Evolutionary conservation across 2,888 invertebrate genomes (phyloP).

Genomic region (Lithophane ornitopus): DNA sequence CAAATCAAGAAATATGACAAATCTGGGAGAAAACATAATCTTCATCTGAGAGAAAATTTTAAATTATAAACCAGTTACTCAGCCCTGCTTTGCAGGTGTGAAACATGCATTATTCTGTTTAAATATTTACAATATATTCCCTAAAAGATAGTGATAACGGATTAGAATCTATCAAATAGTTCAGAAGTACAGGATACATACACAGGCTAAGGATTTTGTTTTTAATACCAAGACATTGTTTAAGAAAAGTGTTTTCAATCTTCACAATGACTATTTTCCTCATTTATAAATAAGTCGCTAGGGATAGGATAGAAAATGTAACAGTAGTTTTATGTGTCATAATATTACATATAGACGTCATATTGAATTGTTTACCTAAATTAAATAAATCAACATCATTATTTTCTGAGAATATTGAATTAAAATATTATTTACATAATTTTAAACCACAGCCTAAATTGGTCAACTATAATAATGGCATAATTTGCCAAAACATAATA

Average conservation of each 20-base stretch:
- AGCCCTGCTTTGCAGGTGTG: neutral
- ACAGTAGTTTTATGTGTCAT: neutral
- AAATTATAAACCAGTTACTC: neutral
- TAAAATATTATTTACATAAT: neutral
- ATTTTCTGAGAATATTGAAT: neutral
- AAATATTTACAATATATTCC: too few species aligned
- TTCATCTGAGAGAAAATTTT: neutral
- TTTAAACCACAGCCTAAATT: neutral
- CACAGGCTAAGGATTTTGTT: neutral
- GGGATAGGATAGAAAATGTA: neutral
- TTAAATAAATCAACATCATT: neutral
- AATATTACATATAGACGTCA: neutral
- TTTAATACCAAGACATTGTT: neutral
- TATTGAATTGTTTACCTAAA: neutral
- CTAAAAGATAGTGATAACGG: neutral
- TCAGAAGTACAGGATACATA: neutral
- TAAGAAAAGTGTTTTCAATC: neutral
- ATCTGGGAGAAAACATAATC: neutral
- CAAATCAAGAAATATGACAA: rapidly evolving
- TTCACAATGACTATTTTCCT: neutral
- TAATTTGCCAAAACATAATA: neutral
- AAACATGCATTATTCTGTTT: neutral
- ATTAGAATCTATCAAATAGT: neutral
- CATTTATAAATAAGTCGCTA: neutral
- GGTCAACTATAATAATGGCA: neutral